Evolutionary conservation across 2,113 vertebrate species (phyloP), one percentile per base, ranked within the genome.

Genomic region (Andinoacara biseriatus): DNA sequence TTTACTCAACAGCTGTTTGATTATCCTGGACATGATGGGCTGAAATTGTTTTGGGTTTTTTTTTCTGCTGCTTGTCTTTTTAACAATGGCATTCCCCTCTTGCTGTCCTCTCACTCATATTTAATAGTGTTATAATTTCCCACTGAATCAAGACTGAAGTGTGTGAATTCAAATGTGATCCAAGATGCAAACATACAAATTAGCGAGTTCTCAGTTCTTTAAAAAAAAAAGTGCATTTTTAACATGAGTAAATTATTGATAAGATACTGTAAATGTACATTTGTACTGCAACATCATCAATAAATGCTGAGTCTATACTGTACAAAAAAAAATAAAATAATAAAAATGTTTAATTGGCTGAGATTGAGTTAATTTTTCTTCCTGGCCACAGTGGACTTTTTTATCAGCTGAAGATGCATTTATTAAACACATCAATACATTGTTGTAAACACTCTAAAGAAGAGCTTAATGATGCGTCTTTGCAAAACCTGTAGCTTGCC

Each of bases 61-160:
- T 72, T 72, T 3, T 2, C 3, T 29, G 26, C 46, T 33, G 46
- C n/a, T 7, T 72, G 18, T 52, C 43, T 52, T 69, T 69, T 24
- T 52, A 69, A 69, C 31, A 69, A 20, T 31, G 65, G 11, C 2
- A 33, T 54, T 52, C 52, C 26, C 43, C 6, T 5, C 17, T 18
- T 83, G 15, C 33, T 5, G 6, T 59, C 54, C 56, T 56, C 15
- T 38, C 14, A 1, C 22, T 43, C 24, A 62, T 20, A 46, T 58
- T n/a, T 38, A 56, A 38, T 46, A 14, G 46, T 18, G 18, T 33
- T 20, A 54, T 72, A 0, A 54, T 14, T 79, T 79, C 35, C 67
- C 52, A 65, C 54, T 74, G 38, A 76, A 76, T 40, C 74, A 76
- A 58, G n/a, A 57, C 33, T 58, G 33, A 76, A 58, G 9, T 76